Base-by-base conservation (phyloP, 2,888 invertebrate species). In the Tribolium freemani region DNA sequence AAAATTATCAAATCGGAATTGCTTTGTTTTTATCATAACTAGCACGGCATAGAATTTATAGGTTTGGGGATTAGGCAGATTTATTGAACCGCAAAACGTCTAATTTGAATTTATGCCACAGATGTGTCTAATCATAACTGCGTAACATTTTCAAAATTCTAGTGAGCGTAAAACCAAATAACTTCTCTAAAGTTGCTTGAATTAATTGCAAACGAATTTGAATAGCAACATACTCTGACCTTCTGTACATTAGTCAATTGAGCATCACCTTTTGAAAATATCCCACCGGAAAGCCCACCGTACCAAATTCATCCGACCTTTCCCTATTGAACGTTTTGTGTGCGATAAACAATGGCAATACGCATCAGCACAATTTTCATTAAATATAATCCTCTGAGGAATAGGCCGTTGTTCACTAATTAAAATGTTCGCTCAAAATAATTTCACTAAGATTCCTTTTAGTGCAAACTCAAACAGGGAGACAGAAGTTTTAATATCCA, bases 331-430 rank as follows among this genome's bases (percentile, higher is more conserved):
- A 38, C 2, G 38, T 38, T 38, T 38, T 38, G 38, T 38, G 8
- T 8, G 13, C 53, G 53, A 30, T 56, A 45, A 58, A 58, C 57
- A 58, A 31, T 44, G 57, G 20, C 6, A 45, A 58, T 58, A 45
- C 57, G 31, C 57, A 45, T 58, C 57, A n/a, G 20, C 20, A 58
- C 16, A 30, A 58, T 58, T 58, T 58, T 58, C 38, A 58, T 58
- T 58, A 58, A 58, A 58, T 20, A 58, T 45, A n/a, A 45, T 58
- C 44, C 57, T 58, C 57, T 8, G 57, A 20, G 45, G 45, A 58
- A 26, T 11, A 6, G 44, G 16, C 3, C 16, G 38, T 56, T 31
- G 57, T 44, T 44, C 16, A 58, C 31, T 58, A 58, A 58, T 58
- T 58, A 58, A 58, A 58, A 45, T 31, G 45, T 44, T 45, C 44